Evolutionary conservation across 2,888 invertebrate species (phyloP).

Genomic region (Tuberolachnus salignus): DNA sequence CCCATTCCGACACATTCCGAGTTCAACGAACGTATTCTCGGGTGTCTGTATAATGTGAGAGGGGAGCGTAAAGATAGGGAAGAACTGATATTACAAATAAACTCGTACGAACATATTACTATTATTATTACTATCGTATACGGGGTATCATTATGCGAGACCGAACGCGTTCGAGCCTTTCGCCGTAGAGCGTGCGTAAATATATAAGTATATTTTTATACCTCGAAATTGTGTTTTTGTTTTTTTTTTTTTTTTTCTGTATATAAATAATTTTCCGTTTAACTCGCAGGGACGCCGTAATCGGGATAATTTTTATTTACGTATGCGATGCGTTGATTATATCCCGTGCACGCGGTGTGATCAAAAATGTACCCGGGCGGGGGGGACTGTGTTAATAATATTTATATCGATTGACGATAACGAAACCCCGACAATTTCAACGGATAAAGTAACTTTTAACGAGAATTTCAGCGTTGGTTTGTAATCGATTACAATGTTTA

Average conservation of each 20-base stretch:
- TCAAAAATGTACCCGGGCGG: too few relatives aligned
- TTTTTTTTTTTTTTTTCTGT: not conserved
- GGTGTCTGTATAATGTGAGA: not conserved
- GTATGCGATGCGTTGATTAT: not conserved
- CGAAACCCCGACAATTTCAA: too few relatives aligned
- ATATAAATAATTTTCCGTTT: not conserved
- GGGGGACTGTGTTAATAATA: too few relatives aligned
- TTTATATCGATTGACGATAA: too few relatives aligned
- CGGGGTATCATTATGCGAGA: not conserved
- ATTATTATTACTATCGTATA: not conserved
- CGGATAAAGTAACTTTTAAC: too few relatives aligned
- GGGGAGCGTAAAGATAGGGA: too few relatives aligned
- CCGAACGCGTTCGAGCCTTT: not conserved
- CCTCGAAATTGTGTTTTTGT: not conserved
- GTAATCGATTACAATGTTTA: too few relatives aligned
- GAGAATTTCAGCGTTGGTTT: too few relatives aligned
- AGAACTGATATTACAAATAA: not conserved
- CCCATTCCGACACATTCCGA: not conserved
- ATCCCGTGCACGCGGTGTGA: too few relatives aligned
- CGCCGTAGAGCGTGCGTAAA: not conserved
- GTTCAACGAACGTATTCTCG: not conserved
- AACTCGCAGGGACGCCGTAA: not conserved
- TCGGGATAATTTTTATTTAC: constrained; percentile 8
- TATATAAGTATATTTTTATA: constrained; percentile 7
- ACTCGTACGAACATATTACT: not conserved